These are phyloP conservation scores for Sphinx pinastri DNA, from an alignment of 2,888 invertebrate genomes.

Conservation along the genomic window DNA sequence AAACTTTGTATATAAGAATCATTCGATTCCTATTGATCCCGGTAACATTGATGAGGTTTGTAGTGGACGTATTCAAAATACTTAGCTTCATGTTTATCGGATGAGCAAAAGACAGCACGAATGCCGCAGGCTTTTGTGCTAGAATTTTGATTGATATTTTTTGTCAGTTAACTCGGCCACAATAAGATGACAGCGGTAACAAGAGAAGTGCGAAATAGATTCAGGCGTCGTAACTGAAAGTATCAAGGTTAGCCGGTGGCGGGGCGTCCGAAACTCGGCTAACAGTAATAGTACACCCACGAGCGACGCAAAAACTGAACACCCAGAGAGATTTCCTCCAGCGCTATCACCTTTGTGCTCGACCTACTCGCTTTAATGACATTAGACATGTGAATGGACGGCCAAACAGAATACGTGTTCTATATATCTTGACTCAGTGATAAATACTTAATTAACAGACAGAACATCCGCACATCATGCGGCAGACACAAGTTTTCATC, in stretches of 20 bases:
- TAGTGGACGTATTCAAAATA: constrained; percentile 55
- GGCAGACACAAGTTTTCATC: constrained; percentile 22
- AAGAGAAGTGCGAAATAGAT: constrained; percentile 81
- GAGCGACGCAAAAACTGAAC: constrained; percentile 69
- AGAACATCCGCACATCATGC: constrained; percentile 46
- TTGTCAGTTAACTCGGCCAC: constrained; percentile 81
- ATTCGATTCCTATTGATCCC: constrained; percentile 64
- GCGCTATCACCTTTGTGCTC: constrained; percentile 68
- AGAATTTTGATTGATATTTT: constrained; percentile 85
- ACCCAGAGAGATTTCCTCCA: constrained; percentile 60
- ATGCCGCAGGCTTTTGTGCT: constrained; percentile 80
- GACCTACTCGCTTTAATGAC: constrained; percentile 73
- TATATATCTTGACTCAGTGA: constrained; percentile 54
- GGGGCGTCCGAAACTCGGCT: constrained; percentile 76
- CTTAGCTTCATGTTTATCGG: constrained; percentile 59
- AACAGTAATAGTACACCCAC: constrained; percentile 79
- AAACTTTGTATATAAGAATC: constrained; percentile 64
- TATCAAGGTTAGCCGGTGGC: constrained; percentile 80
- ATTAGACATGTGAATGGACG: constrained; percentile 69
- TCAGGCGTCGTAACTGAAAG: constrained; percentile 78
- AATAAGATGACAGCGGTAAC: constrained; percentile 82
- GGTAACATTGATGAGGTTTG: constrained; percentile 54
- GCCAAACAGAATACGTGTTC: constrained; percentile 55
- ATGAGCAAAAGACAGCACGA: constrained; percentile 69
- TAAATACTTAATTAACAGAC: constrained; percentile 68